Percentiles rank a stretch among this genome's conserved stretches.
Conservation (phyloP, 1,140 invertebrate species). For the Sycobia sp. region DNA sequence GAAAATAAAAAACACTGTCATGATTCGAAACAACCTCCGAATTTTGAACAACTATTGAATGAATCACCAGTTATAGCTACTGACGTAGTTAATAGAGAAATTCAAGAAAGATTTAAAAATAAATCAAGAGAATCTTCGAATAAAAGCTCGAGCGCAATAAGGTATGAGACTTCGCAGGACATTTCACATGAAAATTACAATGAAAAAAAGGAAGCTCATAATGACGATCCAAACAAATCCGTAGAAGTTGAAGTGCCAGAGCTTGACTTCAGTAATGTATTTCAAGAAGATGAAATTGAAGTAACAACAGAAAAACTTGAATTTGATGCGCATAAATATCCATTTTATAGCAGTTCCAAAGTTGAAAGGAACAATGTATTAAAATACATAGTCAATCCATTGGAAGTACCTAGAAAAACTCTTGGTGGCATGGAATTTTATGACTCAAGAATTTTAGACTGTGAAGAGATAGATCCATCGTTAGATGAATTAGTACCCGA, state of each 20-base stretch:
- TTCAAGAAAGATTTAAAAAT: constrained; percentile 45
- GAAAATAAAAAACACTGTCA: background rate
- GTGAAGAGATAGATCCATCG: constrained; percentile 54
- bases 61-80: constrained; percentile 41
- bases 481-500: constrained; percentile 53
- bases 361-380: constrained; percentile 50
- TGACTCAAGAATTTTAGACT: constrained; percentile 57
- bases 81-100: constrained; percentile 47
- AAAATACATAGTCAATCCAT: constrained; percentile 59
- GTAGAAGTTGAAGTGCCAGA: constrained; percentile 50
- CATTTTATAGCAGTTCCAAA: constrained; percentile 53
- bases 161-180: background rate
- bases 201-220: constrained; percentile 18
- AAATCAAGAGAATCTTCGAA: constrained; percentile 20
- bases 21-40: background rate
- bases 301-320: constrained; percentile 26
- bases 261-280: constrained; percentile 43
- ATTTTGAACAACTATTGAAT: constrained; percentile 37
- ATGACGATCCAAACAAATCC: constrained; percentile 3
- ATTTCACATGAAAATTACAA: constrained; percentile 16
- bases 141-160: background rate
- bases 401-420: constrained; percentile 58
- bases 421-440: constrained; percentile 65
- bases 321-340: constrained; percentile 57
- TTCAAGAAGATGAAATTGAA: constrained; percentile 38